Evolutionary conservation across 2,888 invertebrate genomes (phyloP).

Genomic region (Gasteruption jaculator): DNA sequence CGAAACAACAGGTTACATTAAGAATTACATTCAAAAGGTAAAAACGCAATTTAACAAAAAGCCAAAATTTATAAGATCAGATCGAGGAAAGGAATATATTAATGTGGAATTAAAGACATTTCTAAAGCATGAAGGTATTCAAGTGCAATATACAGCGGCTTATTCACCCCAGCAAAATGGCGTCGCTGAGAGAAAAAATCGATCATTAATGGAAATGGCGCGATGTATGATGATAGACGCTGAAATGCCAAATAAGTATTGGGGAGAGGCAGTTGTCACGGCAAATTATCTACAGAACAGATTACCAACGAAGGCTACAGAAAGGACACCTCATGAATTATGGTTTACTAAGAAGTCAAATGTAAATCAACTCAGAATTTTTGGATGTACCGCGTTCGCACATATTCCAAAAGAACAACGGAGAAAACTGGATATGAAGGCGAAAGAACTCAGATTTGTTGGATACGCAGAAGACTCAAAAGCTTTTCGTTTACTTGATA

Average conservation of each 20-base stretch:
- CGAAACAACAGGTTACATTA: conserved; percentile 11
- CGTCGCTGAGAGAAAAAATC: too few species aligned
- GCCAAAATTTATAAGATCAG: conserved; percentile 17
- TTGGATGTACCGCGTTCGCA: conserved; percentile 20
- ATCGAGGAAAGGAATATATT: conserved; percentile 21
- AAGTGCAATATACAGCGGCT: conserved; percentile 20
- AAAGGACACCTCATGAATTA: conserved; percentile 21
- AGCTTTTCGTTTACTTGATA: conserved; percentile 21
- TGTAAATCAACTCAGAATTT: conserved; percentile 19
- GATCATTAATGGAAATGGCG: too few species aligned
- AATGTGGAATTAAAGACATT: conserved; percentile 9
- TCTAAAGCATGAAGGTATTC: conserved; percentile 8
- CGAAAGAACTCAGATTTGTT: conserved; percentile 17
- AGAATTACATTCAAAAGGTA: conserved; percentile 16
- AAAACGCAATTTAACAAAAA: conserved; percentile 14
- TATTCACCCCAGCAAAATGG: conserved; percentile 17
- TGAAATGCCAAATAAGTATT: too few species aligned
- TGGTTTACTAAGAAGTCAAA: conserved; percentile 20
- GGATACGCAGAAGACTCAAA: conserved; percentile 23
- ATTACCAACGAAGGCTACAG: conserved; percentile 14
- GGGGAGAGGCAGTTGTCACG: conserved; percentile 23
- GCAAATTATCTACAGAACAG: conserved; percentile 23
- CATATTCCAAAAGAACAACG: conserved; percentile 19
- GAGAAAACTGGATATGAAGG: conserved; percentile 20
- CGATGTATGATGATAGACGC: too few species aligned